Evolutionary conservation across 2,888 invertebrate species (phyloP).

Genomic region (Clanis bilineata): DNA sequence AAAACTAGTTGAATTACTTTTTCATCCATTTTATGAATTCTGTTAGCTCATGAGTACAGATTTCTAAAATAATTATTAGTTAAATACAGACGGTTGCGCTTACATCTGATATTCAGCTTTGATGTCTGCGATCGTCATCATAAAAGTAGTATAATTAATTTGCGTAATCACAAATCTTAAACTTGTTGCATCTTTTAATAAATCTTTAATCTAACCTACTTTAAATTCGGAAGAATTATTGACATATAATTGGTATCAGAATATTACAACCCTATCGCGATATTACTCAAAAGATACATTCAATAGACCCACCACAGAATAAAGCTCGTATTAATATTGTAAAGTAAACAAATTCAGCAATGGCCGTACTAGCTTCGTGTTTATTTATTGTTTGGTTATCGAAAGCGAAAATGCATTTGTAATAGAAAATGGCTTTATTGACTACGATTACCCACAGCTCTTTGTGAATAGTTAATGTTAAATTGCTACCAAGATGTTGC

Average conservation of each 20-base stretch:
- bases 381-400: conserved; percentile 50
- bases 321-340: conserved; percentile 44
- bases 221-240: neutral
- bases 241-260: neutral
- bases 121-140: no score
- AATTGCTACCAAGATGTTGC: neutral
- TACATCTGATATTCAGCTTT: no score
- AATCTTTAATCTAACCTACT: no score
- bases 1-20: no score
- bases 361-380: conserved; percentile 38
- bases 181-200: no score
- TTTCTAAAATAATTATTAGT: no score
- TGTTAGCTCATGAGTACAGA: no score
- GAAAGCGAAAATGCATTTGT: conserved; percentile 50
- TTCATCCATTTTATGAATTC: no score
- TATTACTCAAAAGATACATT: conserved; percentile 59
- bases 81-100: no score
- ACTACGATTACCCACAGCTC: conserved; percentile 25
- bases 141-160: no score
- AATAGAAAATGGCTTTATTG: conserved; percentile 44
- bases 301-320: conserved; percentile 61
- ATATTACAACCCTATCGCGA: neutral
- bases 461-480: conserved; percentile 4
- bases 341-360: conserved; percentile 52
- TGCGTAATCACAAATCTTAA: no score